These are phyloP conservation scores for Melanocharis versteri DNA, from an alignment of 2,113 vertebrate genomes.

Conservation along the genomic window DNA sequence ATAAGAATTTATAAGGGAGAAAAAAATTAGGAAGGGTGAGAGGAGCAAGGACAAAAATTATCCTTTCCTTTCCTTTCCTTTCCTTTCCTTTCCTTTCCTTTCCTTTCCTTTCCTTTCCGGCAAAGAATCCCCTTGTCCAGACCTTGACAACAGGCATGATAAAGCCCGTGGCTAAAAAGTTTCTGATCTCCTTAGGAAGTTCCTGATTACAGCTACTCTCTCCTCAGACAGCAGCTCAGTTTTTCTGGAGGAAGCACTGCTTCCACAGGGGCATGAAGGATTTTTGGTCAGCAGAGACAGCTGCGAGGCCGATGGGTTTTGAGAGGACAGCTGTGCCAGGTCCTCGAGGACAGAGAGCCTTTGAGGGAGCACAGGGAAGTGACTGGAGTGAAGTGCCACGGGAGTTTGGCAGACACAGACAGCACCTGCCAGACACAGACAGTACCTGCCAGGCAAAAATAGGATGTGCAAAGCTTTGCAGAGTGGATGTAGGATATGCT, in stretches of 20 bases:
- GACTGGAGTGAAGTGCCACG: too few relatives aligned
- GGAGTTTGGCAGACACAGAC: background rate
- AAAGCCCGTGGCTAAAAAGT: background rate
- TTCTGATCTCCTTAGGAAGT: background rate
- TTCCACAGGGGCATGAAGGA: background rate
- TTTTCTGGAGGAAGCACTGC: background rate
- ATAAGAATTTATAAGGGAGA: background rate
- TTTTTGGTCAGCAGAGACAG: background rate
- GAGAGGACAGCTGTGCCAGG: background rate
- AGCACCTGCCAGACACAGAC: background rate
- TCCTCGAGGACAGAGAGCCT: background rate
- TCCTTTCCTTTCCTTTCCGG: background rate
- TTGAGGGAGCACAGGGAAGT: background rate
- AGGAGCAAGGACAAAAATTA: background rate
- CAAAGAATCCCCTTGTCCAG: background rate
- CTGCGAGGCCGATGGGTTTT: background rate
- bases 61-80: too few relatives aligned
- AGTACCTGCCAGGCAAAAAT: background rate
- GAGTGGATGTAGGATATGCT: background rate
- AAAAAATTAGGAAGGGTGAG: background rate
- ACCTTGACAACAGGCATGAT: background rate
- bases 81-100: too few relatives aligned
- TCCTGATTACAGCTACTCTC: background rate
- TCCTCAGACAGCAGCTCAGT: background rate
- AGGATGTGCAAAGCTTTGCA: background rate